Evolutionary conservation across 2,797 vertebrate genomes (phyloP), one percentile per base, ranked within the genome.

Genomic region (Caiman crocodilus): DNA sequence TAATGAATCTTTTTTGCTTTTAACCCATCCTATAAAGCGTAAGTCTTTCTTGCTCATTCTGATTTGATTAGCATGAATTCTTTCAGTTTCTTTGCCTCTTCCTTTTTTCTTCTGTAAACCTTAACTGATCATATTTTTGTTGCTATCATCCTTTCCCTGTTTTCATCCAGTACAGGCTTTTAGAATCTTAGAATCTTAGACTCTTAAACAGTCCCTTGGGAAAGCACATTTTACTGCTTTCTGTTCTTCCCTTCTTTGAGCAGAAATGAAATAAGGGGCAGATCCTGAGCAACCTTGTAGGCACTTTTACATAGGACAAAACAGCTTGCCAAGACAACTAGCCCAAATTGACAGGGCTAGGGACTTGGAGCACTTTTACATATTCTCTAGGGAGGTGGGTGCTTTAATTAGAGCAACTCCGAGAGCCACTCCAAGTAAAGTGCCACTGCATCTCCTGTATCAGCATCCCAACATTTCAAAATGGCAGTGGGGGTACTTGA

Each of bases 1-100:
- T 81, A 81, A 28, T 55, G 65, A 85, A 14, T 42, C 57, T 74
- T 23, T 4, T 35, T 90, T 86, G 60, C 23, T 76, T 77, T 32
- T 85, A 3, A 3, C 69, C 74, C 61, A 18, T 61, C 20, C 25
- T n/a, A 6, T 2, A 14, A 28, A 0, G 0, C 4, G 1, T 5
- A 4, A 21, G 4, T 2, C 76, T 82, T 32, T 58, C 18, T 80
- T 60, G 2, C 20, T 84, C 16, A 5, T 90, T 88, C n/a, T 78
- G 23, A 50, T 23, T 55, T 42, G 26, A 76, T 56, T 14, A 2
- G 73, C 78, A 28, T 76, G 89, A 42, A 42, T 3, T 74, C 4
- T 81, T 10, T 87, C 84, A 88, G 1, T 2, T 82, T 1, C 0
- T 2, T 79, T 79, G 2, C 11, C 61, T 71, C n/a, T 87, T 57